phyloP scores from a whole-genome alignment of 2,113 vertebrate species.

The Trichomycterus rosablanca region DNA sequence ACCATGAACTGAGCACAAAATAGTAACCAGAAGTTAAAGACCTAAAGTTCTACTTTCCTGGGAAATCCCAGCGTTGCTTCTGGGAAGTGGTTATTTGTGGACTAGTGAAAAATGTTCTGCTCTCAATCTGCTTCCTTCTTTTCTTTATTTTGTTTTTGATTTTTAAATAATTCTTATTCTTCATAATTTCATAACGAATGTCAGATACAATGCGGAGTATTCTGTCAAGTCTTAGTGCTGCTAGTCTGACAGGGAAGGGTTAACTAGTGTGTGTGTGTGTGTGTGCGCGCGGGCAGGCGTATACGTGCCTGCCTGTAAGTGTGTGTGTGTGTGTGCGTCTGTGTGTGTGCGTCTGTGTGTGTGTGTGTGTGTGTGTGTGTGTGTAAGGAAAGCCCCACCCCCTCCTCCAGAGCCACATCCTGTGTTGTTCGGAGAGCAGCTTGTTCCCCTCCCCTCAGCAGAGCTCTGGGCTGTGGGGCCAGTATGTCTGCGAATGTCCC shows the following conservation, averaged over 20 bases:
- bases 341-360: constrained; percentile 47
- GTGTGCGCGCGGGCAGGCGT: constrained; percentile 52
- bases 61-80: constrained; percentile 22
- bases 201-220: neutral
- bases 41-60: constrained; percentile 31
- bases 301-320: too few species aligned
- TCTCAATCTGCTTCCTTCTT: neutral
- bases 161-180: neutral
- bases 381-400: constrained; percentile 55
- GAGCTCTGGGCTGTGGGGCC: constrained; percentile 62
- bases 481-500: constrained; percentile 62
- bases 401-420: constrained; percentile 69
- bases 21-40: too few species aligned
- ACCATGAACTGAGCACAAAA: too few species aligned
- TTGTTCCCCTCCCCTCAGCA: constrained; percentile 58
- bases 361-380: constrained; percentile 33
- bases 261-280: constrained; percentile 55
- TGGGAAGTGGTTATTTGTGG: constrained; percentile 7
- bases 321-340: constrained; percentile 42
- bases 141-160: neutral
- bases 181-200: neutral
- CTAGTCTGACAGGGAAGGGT: constrained; percentile 60
- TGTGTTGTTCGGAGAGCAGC: constrained; percentile 67
- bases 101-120: neutral
- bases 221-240: constrained; percentile 9